A percentile compares a stretch with the other conserved stretches of the same genome.
These are phyloP conservation scores for Indri indri DNA, from an alignment of 2,113 vertebrate genomes.

Conservation along the genomic window DNA sequence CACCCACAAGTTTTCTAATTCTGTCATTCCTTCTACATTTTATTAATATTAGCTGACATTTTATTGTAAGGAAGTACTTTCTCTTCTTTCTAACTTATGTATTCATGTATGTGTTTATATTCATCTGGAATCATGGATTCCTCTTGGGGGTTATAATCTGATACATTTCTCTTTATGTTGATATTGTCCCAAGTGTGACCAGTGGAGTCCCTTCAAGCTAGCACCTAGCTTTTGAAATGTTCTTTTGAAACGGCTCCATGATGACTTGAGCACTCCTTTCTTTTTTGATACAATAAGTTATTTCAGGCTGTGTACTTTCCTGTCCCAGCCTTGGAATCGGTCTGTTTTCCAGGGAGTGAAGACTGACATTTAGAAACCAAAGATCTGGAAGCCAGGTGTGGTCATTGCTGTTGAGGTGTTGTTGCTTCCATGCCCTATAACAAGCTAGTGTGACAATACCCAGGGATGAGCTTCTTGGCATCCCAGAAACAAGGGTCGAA, in stretches of 20 bases:
- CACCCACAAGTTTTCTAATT: not conserved
- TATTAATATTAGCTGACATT: not conserved
- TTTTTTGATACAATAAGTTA: not conserved
- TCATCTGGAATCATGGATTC: not conserved
- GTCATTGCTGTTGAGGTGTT: not conserved
- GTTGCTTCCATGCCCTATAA: no score
- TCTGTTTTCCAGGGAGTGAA: not conserved
- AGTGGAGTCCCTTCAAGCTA: not conserved
- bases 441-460: not conserved
- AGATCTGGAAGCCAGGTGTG: not conserved
- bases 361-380: not conserved
- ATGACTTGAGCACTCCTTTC: not conserved
- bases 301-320: not conserved
- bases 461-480: not conserved
- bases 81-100: not conserved
- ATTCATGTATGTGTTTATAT: not conserved
- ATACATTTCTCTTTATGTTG: not conserved
- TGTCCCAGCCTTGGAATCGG: not conserved
- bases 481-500: not conserved
- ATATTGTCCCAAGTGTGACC: not conserved
- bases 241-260: not conserved
- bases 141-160: not conserved
- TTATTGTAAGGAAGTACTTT: not conserved
- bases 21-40: not conserved
- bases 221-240: not conserved